Evolutionary conservation across 2,888 invertebrate species (phyloP).

Genomic region (Melieria omissa): DNA sequence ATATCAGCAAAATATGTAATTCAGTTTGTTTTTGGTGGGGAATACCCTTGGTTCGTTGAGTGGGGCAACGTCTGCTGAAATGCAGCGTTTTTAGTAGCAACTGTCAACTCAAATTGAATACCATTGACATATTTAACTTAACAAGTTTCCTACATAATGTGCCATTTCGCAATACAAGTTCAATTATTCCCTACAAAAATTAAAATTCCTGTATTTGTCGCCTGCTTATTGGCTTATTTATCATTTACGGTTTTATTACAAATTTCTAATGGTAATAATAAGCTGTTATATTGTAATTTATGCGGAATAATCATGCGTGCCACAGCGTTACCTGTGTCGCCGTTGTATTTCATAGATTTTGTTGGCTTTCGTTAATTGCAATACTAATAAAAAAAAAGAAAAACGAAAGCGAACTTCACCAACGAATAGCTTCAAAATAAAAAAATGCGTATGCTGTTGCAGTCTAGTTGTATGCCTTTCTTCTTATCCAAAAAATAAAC

Average conservation of each 20-base stretch:
- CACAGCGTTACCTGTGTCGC: not conserved
- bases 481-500: conserved; percentile 24
- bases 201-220: not conserved
- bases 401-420: too few species aligned
- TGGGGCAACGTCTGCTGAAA: too few species aligned
- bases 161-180: too few species aligned
- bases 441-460: conserved; percentile 21
- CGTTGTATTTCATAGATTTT: not conserved
- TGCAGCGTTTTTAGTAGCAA: too few species aligned
- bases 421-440: not conserved
- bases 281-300: conserved; percentile 18
- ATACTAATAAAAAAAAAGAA: not conserved
- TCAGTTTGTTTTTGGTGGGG: too few species aligned
- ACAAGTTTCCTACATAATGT: too few species aligned
- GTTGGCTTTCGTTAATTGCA: not conserved
- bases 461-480: conserved; percentile 18
- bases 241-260: conserved; percentile 26
- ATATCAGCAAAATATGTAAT: too few species aligned
- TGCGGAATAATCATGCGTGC: not conserved
- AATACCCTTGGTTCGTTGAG: too few species aligned
- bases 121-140: too few species aligned
- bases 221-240: conserved; percentile 13
- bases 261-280: conserved; percentile 21
- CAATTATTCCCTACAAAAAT: not conserved
- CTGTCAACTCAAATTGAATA: too few species aligned